A percentile compares a stretch with the other conserved stretches of the same genome.
These are phyloP conservation scores for Timandra comae DNA, from an alignment of 2,888 invertebrate species.

Conservation along the genomic window DNA sequence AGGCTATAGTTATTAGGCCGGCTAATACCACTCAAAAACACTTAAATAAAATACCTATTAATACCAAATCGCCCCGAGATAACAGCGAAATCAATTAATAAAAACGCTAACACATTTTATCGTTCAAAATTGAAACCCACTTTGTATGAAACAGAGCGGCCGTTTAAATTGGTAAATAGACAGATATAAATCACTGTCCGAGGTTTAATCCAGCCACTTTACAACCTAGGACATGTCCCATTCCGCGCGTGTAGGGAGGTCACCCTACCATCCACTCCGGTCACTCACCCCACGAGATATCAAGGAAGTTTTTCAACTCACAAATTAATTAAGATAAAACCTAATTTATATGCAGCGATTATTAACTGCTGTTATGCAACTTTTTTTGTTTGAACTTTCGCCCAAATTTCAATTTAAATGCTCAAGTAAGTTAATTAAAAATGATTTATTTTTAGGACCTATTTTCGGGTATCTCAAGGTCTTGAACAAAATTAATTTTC, in stretches of 20 bases:
- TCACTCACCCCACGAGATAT: conserved; percentile 17
- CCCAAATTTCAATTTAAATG: too few relatives aligned
- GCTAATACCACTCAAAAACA: too few relatives aligned
- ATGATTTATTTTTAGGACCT: neutral
- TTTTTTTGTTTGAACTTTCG: too few relatives aligned
- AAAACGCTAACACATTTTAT: neutral
- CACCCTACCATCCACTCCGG: conserved; percentile 26
- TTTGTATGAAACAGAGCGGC: conserved; percentile 17
- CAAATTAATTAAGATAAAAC: conserved; percentile 22
- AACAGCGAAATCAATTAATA: neutral
- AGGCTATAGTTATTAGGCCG: too few relatives aligned
- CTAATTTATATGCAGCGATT: conserved; percentile 10
- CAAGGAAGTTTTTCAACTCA: conserved; percentile 9
- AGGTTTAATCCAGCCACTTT: conserved; percentile 28
- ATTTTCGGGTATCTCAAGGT: neutral
- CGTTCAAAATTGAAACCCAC: conserved; percentile 4
- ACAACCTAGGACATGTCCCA: conserved; percentile 20
- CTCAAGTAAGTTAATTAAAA: neutral
- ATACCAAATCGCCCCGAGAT: too few relatives aligned
- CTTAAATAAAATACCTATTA: too few relatives aligned
- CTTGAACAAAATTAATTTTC: too few relatives aligned
- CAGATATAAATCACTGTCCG: conserved; percentile 30
- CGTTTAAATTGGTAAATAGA: conserved; percentile 13
- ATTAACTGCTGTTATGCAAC: too few relatives aligned
- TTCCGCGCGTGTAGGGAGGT: conserved; percentile 21